phyloP scores from a whole-genome alignment of 2,113 vertebrate genomes.

The Chaetura pelagica region DNA sequence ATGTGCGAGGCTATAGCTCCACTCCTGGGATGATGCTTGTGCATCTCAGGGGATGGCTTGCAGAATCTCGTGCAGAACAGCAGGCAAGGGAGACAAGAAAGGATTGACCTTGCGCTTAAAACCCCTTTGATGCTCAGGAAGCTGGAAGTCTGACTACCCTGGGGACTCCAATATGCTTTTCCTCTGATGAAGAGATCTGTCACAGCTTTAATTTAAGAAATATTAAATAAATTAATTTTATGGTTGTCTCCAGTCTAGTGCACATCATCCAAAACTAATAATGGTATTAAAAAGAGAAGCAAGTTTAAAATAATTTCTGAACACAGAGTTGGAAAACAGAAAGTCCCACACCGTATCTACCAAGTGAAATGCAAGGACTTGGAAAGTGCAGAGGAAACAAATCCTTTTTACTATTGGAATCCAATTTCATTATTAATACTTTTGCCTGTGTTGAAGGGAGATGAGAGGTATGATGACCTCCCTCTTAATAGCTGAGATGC shows the following conservation, averaged over 20 bases:
- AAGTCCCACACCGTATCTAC: neutral
- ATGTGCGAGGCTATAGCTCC: neutral
- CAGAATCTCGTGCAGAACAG: neutral
- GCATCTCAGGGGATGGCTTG: neutral
- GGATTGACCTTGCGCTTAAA: neutral
- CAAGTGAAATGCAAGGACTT: neutral
- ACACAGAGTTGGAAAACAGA: neutral
- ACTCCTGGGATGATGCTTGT: rapidly evolving
- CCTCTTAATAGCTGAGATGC: neutral
- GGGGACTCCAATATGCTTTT: neutral
- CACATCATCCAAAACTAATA: neutral
- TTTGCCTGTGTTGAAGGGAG: neutral
- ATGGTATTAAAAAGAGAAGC: neutral
- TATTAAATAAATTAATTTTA: neutral
- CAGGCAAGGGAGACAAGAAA: neutral
- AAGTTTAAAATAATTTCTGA: neutral
- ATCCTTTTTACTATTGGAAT: neutral
- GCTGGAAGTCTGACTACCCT: neutral
- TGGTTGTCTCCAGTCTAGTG: neutral
- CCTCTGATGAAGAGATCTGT: neutral
- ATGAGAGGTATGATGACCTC: neutral
- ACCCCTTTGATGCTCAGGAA: neutral
- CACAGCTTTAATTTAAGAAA: neutral
- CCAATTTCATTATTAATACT: neutral
- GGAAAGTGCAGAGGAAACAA: neutral